Evolutionary conservation across 2,113 vertebrate species (phyloP).

Genomic region (Brevimyrus niger): DNA sequence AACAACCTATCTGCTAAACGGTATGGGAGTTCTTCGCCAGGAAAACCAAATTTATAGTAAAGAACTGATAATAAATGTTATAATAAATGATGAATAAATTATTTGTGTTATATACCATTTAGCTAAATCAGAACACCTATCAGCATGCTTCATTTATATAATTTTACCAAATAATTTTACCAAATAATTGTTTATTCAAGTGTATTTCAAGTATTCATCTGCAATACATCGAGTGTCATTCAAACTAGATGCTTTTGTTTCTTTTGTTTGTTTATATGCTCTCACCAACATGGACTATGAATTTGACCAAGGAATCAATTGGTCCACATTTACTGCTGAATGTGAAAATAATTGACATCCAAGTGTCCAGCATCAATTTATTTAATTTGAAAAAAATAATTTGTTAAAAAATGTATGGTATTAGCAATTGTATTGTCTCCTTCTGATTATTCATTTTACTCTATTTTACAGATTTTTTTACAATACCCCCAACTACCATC

Average conservation of each 20-base stretch:
- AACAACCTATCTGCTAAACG: background rate
- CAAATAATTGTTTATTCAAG: background rate
- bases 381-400: background rate
- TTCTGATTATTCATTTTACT: background rate
- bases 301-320: background rate
- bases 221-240: background rate
- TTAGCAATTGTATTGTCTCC: background rate
- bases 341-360: background rate
- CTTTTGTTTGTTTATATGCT: background rate
- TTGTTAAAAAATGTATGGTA: background rate
- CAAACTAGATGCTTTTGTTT: background rate
- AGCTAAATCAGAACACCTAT: background rate
- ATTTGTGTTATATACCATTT: background rate
- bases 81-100: background rate
- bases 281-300: background rate
- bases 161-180: no score
- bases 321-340: background rate
- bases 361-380: background rate
- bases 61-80: background rate
- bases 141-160: background rate
- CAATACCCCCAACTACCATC: background rate
- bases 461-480: background rate
- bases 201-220: background rate
- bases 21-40: background rate
- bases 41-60: background rate